These are phyloP conservation scores for Dioctria rufipes DNA, from an alignment of 2,888 invertebrate species.

Conservation along the genomic window DNA sequence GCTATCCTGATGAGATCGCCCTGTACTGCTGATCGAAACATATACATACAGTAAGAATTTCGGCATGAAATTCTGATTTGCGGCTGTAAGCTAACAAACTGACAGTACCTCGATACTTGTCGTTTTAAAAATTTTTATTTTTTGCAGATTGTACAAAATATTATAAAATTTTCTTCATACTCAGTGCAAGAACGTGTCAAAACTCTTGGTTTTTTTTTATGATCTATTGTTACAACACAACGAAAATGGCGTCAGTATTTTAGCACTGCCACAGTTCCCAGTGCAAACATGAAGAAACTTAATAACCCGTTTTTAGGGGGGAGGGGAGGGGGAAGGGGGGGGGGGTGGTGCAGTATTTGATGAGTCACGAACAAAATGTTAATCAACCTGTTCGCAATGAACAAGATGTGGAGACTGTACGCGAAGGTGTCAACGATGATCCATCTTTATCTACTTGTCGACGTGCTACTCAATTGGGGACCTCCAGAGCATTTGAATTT, in stretches of 20 bases:
- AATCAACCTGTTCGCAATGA: slow-evolving; percentile 36
- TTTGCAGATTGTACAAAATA: too few species aligned
- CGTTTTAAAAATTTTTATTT: too few species aligned
- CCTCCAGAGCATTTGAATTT: neutral
- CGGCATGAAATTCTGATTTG: too few species aligned
- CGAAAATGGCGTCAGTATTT: too few species aligned
- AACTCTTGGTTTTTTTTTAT: neutral
- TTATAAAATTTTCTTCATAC: too few species aligned
- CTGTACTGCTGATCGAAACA: too few species aligned
- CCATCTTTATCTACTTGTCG: slow-evolving; percentile 48
- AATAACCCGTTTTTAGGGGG: slow-evolving; percentile 16
- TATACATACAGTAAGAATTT: too few species aligned
- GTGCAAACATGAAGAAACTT: slow-evolving; percentile 32
- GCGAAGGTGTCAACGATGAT: slow-evolving; percentile 42
- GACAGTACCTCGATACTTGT: too few species aligned
- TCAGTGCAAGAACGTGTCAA: too few species aligned
- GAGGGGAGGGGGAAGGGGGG: neutral
- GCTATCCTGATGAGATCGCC: too few species aligned
- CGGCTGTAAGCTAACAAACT: too few species aligned
- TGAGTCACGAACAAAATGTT: neutral
- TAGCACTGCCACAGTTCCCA: slow-evolving; percentile 22
- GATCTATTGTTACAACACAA: neutral
- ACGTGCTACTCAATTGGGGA: slow-evolving; percentile 39
- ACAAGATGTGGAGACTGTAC: slow-evolving; percentile 45
- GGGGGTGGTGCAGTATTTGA: too few species aligned